phyloP scores from a whole-genome alignment of 2,113 vertebrate genomes.

The Chitala chitala region DNA sequence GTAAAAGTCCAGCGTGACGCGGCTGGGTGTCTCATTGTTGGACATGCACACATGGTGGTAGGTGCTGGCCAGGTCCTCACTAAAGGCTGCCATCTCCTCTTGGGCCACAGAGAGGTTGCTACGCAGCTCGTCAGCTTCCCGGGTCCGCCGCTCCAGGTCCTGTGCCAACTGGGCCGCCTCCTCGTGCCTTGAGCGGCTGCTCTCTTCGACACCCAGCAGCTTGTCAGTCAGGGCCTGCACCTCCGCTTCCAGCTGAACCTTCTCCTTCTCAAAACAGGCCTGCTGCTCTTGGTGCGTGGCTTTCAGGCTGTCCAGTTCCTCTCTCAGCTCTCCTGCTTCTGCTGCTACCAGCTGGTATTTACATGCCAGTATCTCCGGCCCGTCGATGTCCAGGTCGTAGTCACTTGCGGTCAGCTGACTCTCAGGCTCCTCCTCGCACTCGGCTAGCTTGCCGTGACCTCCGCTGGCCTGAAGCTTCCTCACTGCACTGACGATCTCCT shows the following conservation, averaged over 20 bases:
- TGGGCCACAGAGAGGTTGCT: conserved; percentile 87
- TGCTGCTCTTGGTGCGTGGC: conserved; percentile 70
- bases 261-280: conserved; percentile 74
- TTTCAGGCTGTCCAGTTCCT: conserved; percentile 80
- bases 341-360: conserved; percentile 89
- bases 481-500: conserved; percentile 79
- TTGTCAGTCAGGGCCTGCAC: conserved; percentile 73
- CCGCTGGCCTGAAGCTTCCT: conserved; percentile 86
- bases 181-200: conserved; percentile 67
- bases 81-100: conserved; percentile 91
- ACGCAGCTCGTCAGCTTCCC: conserved; percentile 80
- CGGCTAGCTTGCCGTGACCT: conserved; percentile 83
- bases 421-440: conserved; percentile 85
- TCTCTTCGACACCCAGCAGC: conserved; percentile 75
- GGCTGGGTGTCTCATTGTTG: conserved; percentile 94
- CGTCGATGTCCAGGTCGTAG: conserved; percentile 95
- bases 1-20: conserved; percentile 96
- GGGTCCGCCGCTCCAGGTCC: conserved; percentile 79
- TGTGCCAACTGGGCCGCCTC: conserved; percentile 75
- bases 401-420: conserved; percentile 76
- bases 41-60: conserved; percentile 98
- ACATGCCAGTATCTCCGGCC: conserved; percentile 91
- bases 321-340: conserved; percentile 82
- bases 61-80: conserved; percentile 90
- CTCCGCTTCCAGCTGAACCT: conserved; percentile 69